Conservation (phyloP, 2,888 invertebrate species). For the Protophormia terraenovae region DNA sequence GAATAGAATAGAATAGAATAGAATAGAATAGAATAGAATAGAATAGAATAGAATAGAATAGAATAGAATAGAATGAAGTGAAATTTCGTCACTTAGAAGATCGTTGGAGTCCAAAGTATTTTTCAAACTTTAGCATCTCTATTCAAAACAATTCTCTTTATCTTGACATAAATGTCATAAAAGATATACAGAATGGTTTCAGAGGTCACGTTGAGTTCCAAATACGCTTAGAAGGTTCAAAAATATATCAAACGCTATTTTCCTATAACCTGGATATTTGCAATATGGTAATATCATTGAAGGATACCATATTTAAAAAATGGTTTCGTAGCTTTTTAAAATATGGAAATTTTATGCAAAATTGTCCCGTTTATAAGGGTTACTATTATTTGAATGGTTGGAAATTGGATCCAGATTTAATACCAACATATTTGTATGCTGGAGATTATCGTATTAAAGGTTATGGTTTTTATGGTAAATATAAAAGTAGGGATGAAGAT, state of each 20-base stretch:
- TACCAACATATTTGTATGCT: conserved; percentile 69
- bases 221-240: conserved; percentile 60
- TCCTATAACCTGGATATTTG: conserved; percentile 26
- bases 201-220: conserved; percentile 66
- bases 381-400: conserved; percentile 68
- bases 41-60: too few relatives aligned
- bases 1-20: too few relatives aligned
- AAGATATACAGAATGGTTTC: conserved; percentile 65
- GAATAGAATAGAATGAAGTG: too few relatives aligned
- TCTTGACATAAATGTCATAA: conserved; percentile 68
- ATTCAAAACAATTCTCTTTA: conserved; percentile 69
- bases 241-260: conserved; percentile 38
- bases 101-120: conserved; percentile 46
- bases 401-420: conserved; percentile 60
- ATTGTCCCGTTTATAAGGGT: conserved; percentile 70
- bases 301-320: conserved; percentile 70
- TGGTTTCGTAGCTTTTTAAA: conserved; percentile 71
- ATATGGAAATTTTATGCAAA: conserved; percentile 72
- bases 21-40: too few relatives aligned
- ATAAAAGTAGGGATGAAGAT: not conserved
- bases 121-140: conserved; percentile 53
- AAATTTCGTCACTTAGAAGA: not conserved
- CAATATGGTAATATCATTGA: conserved; percentile 64
- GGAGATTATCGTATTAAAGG: conserved; percentile 69
- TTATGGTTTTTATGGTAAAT: conserved; percentile 1